Evolutionary conservation across 1,140 invertebrate species (phyloP), one percentile per base, ranked within the genome.

Genomic region (Muscidifurax raptorellus): DNA sequence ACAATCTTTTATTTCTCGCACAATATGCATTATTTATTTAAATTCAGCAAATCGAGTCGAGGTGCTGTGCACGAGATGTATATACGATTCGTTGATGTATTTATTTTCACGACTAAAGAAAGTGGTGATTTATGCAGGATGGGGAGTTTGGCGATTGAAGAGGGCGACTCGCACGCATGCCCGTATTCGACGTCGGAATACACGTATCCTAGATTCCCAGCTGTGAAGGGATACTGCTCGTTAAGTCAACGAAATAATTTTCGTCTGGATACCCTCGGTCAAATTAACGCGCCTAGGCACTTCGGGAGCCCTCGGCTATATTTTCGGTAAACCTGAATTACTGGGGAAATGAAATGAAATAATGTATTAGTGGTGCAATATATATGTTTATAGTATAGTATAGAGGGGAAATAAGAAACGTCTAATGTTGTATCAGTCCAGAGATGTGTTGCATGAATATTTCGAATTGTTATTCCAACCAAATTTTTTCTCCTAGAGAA

Each of bases 231-330:
- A 75, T 44, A 28, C 15, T 22, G 69, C 15, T 40, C 72, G 36
- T 75, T 44, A 44, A 44, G 36, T n/a, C 72, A 22, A 44, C 36
- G 72, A 75, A 75, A 75, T 75, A 18, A 75, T 75, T 75, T 75
- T 75, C 36, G 32, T 44, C n/a, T n/a, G 7, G 27, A 27, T 27
- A 28, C 32, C 32, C 71, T 18, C 28, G 22, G 18, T 22, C 15
- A 30, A 32, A 30, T 36, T n/a, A 25, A 30, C 28, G 13, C 18
- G 28, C n/a, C 32, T 40, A 7, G 36, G 22, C 36, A 44, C 32
- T 76, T 76, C 22, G 22, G 74, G 4, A 36, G 32, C n/a, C 10
- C 32, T 74, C 10, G 9, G 52, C 22, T 59, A 59, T 59, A n/a
- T 52, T 27, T 52, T 25, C n/a, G 22, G 66, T 74, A n/a, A 74